Conservation (phyloP, 2,797 vertebrate species). For the Pipistrellus kuhlii region DNA sequence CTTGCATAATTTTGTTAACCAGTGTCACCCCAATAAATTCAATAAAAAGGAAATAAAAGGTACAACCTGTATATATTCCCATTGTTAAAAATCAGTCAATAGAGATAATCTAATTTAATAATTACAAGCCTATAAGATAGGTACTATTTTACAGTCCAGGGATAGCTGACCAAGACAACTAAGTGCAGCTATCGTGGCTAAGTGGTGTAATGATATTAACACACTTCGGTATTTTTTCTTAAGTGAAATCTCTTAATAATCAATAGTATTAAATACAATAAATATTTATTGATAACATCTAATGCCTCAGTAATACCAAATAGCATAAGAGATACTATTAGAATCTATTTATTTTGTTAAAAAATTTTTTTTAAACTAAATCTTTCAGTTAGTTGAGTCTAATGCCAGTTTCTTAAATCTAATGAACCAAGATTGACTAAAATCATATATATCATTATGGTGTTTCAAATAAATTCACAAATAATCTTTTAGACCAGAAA, state of each 20-base stretch:
- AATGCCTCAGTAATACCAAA: conserved; percentile 13
- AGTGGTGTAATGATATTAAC: not conserved
- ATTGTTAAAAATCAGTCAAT: not conserved
- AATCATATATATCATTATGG: not conserved
- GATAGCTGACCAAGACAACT: not conserved
- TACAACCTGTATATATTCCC: not conserved
- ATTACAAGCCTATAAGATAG: not conserved
- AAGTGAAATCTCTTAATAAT: not conserved
- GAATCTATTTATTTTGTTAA: conserved; percentile 11
- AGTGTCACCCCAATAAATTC: not conserved
- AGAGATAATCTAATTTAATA: not conserved
- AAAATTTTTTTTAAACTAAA: not conserved
- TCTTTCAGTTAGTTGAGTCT: not conserved
- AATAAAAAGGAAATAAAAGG: not conserved
- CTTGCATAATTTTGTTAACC: not conserved
- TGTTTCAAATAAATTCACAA: not conserved
- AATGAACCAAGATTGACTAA: not conserved
- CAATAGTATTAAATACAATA: not conserved
- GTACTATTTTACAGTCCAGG: not conserved
- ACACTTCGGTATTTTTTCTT: not conserved
- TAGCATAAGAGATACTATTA: not conserved
- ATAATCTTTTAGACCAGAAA: not conserved
- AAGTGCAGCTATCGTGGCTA: not conserved
- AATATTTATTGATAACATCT: not conserved
- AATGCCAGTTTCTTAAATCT: not conserved